Evolutionary conservation across 1,140 invertebrate genomes (phyloP), one percentile per base, ranked within the genome.

Genomic region (Camponotus floridanus): DNA sequence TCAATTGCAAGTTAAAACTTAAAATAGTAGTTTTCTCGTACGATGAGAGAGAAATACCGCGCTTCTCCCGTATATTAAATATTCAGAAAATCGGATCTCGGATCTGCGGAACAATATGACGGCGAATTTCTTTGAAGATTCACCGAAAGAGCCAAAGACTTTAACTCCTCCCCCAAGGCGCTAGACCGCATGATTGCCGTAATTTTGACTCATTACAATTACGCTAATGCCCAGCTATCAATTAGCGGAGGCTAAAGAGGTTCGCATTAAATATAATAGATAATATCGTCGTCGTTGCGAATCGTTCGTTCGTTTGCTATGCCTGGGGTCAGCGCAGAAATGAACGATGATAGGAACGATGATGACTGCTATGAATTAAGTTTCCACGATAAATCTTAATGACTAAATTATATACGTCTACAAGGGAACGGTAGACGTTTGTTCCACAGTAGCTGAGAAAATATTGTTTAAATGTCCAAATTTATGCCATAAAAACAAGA

Each of bases 161-260:
- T 51, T 57, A 83, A 51, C 64, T 64, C 76, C 57, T 89, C 86
- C 86, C 73, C 70, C 68, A 83, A 91, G 91, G 93, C 91, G 92
- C 91, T 89, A 91, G 87, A 92, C 92, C 92, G 92, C 92, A 85
- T 91, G 91, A 94, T 94, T 92, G 93, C 93, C 88, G 92, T 94
- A 95, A 95, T 94, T 94, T 92, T 91, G 90, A 92, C 91, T 94
- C 92, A 93, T 95, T 93, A 93, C 92, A 94, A 95, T 94, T 94
- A 94, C 92, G 91, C 92, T 95, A 94, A 94, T 95, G 92, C 92
- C 91, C 87, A 84, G 91, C 79, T 90, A 94, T 95, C 94, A 95
- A 95, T 95, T 95, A 94, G 90, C 90, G 85, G 42, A 89, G 92
- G 91, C 90, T 94, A 93, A 94, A 94, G 92, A 93, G 93, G 81